These are phyloP conservation scores for Recurvirostra avosetta DNA, from an alignment of 2,113 vertebrate genomes.

Conservation along the genomic window DNA sequence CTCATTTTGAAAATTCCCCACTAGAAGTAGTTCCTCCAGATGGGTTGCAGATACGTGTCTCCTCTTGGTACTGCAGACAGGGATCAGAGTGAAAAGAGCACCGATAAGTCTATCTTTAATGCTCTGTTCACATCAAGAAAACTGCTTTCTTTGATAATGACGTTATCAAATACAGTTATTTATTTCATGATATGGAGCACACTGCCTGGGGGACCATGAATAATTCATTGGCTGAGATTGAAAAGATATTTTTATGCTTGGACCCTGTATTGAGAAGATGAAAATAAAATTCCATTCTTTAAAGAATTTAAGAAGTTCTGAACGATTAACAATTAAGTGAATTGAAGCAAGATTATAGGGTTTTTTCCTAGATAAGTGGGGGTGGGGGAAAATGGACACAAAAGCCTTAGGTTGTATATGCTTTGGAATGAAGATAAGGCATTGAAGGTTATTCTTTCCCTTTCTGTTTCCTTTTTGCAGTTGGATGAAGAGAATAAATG, in stretches of 20 bases:
- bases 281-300: conserved; percentile 40
- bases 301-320: conserved; percentile 13
- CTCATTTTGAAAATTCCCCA: background rate
- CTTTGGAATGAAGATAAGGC: background rate
- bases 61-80: background rate
- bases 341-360: background rate
- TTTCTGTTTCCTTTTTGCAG: background rate
- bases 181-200: conserved; percentile 50
- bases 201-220: background rate
- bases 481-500: background rate
- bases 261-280: background rate
- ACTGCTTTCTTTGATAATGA: conserved; percentile 53
- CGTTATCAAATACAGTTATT: conserved; percentile 58
- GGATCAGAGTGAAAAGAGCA: background rate
- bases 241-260: conserved; percentile 54
- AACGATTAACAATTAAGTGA: background rate
- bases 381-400: background rate
- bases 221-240: conserved; percentile 54
- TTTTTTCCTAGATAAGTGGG: background rate
- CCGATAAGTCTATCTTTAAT: background rate
- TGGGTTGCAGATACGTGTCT: background rate
- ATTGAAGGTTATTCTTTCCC: background rate
- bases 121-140: conserved; percentile 28
- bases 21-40: background rate
- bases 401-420: background rate